Conservation (phyloP, 2,797 vertebrate species). For the Arctocebus calabarensis region DNA sequence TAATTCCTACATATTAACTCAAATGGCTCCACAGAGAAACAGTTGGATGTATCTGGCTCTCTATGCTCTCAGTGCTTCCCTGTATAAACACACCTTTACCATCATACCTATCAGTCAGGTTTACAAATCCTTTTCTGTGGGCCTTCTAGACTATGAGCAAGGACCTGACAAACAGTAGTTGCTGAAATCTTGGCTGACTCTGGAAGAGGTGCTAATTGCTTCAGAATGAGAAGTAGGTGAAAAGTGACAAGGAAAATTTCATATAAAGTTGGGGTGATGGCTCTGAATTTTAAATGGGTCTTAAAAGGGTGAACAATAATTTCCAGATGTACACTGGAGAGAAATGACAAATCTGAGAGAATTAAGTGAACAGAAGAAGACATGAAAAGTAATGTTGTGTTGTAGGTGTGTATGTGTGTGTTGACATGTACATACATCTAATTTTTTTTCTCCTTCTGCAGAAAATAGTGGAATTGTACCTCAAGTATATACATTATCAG, state of each 20-base stretch:
- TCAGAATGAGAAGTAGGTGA: not conserved
- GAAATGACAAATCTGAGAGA: not conserved
- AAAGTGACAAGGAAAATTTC: not conserved
- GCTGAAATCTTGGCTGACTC: not conserved
- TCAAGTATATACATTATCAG: not conserved
- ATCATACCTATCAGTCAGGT: not conserved
- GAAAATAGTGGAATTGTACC: not conserved
- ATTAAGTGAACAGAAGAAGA: not conserved
- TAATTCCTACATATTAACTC: not conserved
- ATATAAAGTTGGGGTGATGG: not conserved
- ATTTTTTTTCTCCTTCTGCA: no score
- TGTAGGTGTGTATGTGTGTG: not conserved
- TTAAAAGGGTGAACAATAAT: not conserved
- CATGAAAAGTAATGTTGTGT: not conserved
- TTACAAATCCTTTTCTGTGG: not conserved
- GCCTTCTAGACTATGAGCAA: not conserved
- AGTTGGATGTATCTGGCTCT: not conserved
- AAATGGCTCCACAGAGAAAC: not conserved
- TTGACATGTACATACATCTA: not conserved
- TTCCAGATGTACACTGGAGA: not conserved
- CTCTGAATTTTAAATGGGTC: not conserved
- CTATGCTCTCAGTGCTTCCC: not conserved
- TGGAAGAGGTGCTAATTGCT: not conserved
- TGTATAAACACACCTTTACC: no score
- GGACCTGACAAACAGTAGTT: not conserved